phyloP scores from a whole-genome alignment of 2,113 vertebrate genomes.

The Sylvilagus bachmani region DNA sequence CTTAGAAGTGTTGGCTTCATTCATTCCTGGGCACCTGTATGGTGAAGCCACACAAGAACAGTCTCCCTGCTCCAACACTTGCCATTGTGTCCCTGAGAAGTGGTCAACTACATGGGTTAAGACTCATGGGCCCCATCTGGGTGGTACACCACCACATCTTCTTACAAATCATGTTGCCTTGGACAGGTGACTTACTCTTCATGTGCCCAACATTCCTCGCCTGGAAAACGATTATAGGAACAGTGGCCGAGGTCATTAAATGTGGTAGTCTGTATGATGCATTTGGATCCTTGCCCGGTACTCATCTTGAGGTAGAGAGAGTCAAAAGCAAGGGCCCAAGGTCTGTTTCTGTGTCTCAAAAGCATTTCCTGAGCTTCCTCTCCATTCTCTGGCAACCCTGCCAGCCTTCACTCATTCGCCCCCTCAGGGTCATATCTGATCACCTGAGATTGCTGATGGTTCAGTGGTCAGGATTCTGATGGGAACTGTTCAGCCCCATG shows the following conservation, averaged over 20 bases:
- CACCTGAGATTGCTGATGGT: neutral
- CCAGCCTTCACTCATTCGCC: neutral
- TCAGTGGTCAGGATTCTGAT: neutral
- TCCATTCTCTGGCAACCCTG: neutral
- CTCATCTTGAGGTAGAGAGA: too few species aligned
- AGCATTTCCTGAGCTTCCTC: neutral
- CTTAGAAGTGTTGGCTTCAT: slow-evolving; percentile 53
- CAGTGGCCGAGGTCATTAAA: neutral
- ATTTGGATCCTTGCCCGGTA: neutral
- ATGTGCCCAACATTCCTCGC: neutral
- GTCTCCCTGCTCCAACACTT: neutral
- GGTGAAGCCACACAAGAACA: neutral
- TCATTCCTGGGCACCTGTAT: slow-evolving; percentile 42
- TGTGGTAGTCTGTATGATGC: neutral
- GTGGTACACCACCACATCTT: neutral
- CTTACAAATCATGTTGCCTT: slow-evolving; percentile 26
- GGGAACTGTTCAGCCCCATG: neutral
- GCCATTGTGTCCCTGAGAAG: slow-evolving; percentile 31
- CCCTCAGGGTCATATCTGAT: neutral
- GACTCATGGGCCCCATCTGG: neutral
- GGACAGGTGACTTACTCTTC: slow-evolving; percentile 29
- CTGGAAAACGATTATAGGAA: neutral
- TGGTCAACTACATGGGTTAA: slow-evolving; percentile 4
- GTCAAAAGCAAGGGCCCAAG: neutral
- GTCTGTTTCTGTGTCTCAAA: neutral